These are phyloP conservation scores for Drosophila ercepeae DNA, from an alignment of 1,140 invertebrate species.

Conservation along the genomic window DNA sequence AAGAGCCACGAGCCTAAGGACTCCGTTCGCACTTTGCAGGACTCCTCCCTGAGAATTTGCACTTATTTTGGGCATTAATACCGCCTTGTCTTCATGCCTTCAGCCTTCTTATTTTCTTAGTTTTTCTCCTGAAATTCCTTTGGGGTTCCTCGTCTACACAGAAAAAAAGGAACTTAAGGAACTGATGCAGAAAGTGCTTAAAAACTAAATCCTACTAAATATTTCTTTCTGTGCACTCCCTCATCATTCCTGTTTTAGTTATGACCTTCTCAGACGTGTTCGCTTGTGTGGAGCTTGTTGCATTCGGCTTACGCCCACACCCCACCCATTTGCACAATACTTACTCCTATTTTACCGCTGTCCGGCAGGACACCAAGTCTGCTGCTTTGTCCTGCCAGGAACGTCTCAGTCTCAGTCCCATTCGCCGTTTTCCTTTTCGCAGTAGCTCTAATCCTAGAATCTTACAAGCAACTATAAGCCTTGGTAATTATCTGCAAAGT, in stretches of 20 bases:
- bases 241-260: constrained; percentile 22
- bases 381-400: constrained; percentile 32
- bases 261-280: constrained; percentile 68
- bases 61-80: constrained; percentile 38
- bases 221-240: neutral
- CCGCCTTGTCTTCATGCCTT: constrained; percentile 42
- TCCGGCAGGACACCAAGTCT: neutral
- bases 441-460: constrained; percentile 72
- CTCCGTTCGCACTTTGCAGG: constrained; percentile 45
- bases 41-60: constrained; percentile 28
- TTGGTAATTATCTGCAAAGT: constrained; percentile 82
- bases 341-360: neutral
- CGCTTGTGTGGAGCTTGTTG: constrained; percentile 55
- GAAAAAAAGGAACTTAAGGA: too few species aligned
- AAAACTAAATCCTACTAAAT: too few species aligned
- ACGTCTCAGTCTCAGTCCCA: constrained; percentile 4
- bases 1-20: constrained; percentile 28
- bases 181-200: too few species aligned
- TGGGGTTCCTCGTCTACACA: constrained; percentile 11
- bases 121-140: constrained; percentile 21
- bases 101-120: constrained; percentile 19
- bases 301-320: constrained; percentile 22
- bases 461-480: constrained; percentile 79
- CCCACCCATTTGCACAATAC: neutral
- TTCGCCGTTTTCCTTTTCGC: constrained; percentile 51